These are phyloP conservation scores for Drosophila koepferae DNA, from an alignment of 2,888 invertebrate genomes.

Conservation along the genomic window DNA sequence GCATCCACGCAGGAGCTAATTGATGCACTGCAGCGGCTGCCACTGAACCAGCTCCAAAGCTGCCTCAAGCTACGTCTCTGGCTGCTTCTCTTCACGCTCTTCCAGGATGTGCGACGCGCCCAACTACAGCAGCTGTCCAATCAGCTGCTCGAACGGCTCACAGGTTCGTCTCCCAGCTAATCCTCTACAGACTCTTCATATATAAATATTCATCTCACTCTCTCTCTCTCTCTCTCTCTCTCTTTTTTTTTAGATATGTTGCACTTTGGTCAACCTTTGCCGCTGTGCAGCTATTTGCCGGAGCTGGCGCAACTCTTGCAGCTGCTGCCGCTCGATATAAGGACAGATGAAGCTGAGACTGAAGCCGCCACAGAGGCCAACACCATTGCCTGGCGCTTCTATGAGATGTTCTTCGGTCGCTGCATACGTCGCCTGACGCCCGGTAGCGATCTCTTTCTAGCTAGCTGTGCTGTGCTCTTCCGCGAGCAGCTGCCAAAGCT, in stretches of 20 bases:
- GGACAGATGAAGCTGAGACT: neutral
- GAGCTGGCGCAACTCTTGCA: slow-evolving; percentile 60
- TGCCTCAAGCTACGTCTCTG: slow-evolving; percentile 74
- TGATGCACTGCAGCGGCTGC: slow-evolving; percentile 65
- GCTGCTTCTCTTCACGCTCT: slow-evolving; percentile 74
- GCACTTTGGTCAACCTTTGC: slow-evolving; percentile 81
- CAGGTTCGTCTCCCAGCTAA: slow-evolving; percentile 31
- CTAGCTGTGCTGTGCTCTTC: slow-evolving; percentile 54
- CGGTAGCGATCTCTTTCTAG: slow-evolving; percentile 70
- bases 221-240: too few relatives aligned
- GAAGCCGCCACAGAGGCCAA: neutral
- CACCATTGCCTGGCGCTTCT: slow-evolving; percentile 68
- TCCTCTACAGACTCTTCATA: neutral
- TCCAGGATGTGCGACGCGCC: slow-evolving; percentile 68
- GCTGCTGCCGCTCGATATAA: slow-evolving; percentile 53
- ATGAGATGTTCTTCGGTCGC: slow-evolving; percentile 75
- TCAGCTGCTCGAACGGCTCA: slow-evolving; percentile 57
- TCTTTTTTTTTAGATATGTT: slow-evolving; percentile 71
- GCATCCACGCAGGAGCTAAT: slow-evolving; percentile 55
- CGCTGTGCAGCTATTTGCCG: slow-evolving; percentile 76
- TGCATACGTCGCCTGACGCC: slow-evolving; percentile 63
- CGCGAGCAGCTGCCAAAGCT: slow-evolving; percentile 40
- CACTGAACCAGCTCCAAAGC: slow-evolving; percentile 70
- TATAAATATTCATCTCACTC: neutral
- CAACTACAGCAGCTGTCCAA: slow-evolving; percentile 45